A percentile compares a stretch with the other conserved stretches of the same genome.
Conservation (phyloP, 37 sponge, comb jelly and placozoan genomes). For the Hormiphora californensis region DNA sequence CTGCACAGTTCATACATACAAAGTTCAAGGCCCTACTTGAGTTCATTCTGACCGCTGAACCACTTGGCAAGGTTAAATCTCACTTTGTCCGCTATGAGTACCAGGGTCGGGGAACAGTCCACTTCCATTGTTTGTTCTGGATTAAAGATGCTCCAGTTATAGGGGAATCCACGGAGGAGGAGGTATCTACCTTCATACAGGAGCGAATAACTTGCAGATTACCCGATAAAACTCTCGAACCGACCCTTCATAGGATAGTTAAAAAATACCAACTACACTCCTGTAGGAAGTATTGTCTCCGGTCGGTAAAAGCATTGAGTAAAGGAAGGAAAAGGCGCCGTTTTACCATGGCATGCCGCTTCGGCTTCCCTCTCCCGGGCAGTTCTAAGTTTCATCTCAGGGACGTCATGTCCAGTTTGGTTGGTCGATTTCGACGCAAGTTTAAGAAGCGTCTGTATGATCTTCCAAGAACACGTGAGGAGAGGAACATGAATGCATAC, state of each 20-base stretch:
- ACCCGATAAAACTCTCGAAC: not conserved
- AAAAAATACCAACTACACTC: not conserved
- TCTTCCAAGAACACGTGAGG: not conserved
- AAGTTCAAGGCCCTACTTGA: not conserved
- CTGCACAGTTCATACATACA: not conserved
- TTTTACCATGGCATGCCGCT: not conserved
- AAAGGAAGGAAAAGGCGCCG: not conserved
- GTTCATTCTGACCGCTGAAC: not conserved
- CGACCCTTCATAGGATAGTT: not conserved
- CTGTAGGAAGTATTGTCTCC: not conserved
- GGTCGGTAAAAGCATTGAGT: not conserved
- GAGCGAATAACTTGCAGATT: not conserved
- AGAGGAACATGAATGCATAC: not conserved
- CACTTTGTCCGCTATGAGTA: slow-evolving; percentile 18
- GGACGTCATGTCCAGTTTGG: not conserved
- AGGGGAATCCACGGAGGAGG: not conserved
- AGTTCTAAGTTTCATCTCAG: not conserved
- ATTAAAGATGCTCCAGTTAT: slow-evolving; percentile 22
- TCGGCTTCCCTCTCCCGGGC: not conserved
- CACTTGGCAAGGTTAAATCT: not conserved
- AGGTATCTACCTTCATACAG: not conserved
- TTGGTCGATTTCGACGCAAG: not conserved
- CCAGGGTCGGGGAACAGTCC: slow-evolving; percentile 4
- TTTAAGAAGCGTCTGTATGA: slow-evolving; percentile 1
- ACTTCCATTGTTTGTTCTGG: slow-evolving; percentile 7